Evolutionary conservation across 2,888 invertebrate genomes (phyloP).

Genomic region (Acanthococcus lagerstroemiae): DNA sequence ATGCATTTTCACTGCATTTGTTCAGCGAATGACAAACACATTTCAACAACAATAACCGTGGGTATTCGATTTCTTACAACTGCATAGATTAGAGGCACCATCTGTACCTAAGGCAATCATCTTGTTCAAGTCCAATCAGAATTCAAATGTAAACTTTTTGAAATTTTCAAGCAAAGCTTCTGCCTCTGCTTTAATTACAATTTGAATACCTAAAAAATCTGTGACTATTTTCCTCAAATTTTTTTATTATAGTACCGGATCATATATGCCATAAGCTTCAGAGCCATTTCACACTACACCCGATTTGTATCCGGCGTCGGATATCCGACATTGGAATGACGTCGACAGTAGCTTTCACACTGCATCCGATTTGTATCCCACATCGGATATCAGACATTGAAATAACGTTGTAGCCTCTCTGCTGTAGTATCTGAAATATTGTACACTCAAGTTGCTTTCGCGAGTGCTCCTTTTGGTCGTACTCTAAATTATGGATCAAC

Average conservation of each 20-base stretch:
- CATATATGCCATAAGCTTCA: conserved; percentile 36
- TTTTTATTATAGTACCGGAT: conserved; percentile 35
- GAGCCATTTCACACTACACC: too few species aligned
- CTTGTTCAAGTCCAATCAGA: conserved; percentile 29
- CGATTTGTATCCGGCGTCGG: too few species aligned
- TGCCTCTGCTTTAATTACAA: conserved; percentile 34
- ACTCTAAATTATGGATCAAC: too few species aligned
- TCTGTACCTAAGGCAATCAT: conserved; percentile 38
- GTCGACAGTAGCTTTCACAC: too few species aligned
- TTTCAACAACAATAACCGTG: conserved; percentile 34
- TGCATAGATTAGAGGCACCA: conserved; percentile 36
- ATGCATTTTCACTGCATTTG: conserved; percentile 37
- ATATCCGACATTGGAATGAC: too few species aligned
- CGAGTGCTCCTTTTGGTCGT: too few species aligned
- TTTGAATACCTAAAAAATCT: conserved; percentile 35
- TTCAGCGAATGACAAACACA: conserved; percentile 38
- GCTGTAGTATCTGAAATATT: too few species aligned
- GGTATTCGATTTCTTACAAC: conserved; percentile 34
- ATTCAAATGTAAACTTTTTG: conserved; percentile 16
- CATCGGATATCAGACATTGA: too few species aligned
- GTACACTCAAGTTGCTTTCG: too few species aligned
- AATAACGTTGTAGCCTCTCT: too few species aligned
- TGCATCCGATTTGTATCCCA: too few species aligned
- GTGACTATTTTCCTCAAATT: conserved; percentile 34
- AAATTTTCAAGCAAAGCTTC: conserved; percentile 30